Conservation (phyloP, 2,888 invertebrate species). For the Prenolepis imparis region DNA sequence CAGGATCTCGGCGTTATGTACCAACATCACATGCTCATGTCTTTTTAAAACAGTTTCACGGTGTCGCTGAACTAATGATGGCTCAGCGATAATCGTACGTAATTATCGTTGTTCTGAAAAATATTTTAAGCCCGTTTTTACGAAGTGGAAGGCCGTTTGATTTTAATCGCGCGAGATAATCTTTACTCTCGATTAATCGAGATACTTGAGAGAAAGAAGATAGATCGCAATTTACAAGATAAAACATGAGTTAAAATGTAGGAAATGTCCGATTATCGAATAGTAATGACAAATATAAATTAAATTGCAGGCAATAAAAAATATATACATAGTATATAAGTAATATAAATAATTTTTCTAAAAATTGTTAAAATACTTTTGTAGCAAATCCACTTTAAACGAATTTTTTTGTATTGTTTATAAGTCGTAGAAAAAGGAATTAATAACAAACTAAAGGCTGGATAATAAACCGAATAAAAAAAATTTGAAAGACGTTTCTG, state of each 20-base stretch:
- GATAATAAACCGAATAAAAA: background rate
- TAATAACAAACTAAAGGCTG: background rate
- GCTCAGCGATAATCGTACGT: constrained; percentile 2
- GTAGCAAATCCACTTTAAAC: background rate
- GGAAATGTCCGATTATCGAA: background rate
- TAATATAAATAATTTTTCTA: background rate
- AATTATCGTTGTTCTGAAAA: constrained; percentile 3
- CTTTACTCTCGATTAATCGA: background rate
- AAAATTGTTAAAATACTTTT: background rate
- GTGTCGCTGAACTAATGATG: constrained; percentile 17
- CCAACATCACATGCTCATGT: constrained; percentile 42
- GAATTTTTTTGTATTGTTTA: background rate
- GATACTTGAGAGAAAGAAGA: background rate
- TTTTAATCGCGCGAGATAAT: background rate
- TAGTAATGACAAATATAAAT: background rate
- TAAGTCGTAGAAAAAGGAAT: background rate
- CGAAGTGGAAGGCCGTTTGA: background rate
- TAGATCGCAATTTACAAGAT: background rate
- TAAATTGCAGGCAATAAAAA: background rate
- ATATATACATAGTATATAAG: background rate
- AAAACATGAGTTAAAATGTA: background rate
- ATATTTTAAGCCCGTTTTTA: constrained; percentile 5
- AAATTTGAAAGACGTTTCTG: background rate
- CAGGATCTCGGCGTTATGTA: constrained; percentile 44
- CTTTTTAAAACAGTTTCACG: constrained; percentile 33